phyloP scores from a whole-genome alignment of 1,140 invertebrate genomes.

The Brachionus rubens region DNA sequence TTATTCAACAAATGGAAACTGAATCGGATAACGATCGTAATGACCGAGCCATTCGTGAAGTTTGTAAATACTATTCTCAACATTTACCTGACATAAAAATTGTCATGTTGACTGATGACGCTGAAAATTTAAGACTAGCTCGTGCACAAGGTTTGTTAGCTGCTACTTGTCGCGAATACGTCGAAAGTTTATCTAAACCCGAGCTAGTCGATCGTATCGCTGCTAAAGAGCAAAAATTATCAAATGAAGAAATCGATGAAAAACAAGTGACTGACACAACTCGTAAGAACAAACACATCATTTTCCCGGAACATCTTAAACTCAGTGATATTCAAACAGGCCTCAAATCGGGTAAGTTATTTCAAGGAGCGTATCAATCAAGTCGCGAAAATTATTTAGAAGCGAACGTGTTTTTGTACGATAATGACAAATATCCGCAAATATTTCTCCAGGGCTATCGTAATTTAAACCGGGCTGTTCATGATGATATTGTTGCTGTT shows the following conservation, averaged over 20 bases:
- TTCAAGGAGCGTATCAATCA: conserved; percentile 72
- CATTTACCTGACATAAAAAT: conserved; percentile 57
- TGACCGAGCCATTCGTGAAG: conserved; percentile 79
- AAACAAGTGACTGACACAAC: conserved; percentile 36
- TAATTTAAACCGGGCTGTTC: conserved; percentile 86
- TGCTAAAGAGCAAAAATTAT: conserved; percentile 36
- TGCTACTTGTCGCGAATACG: conserved; percentile 65
- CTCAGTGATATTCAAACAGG: conserved; percentile 72
- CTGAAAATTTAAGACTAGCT: neutral
- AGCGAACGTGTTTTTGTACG: conserved; percentile 76
- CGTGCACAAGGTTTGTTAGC: conserved; percentile 1
- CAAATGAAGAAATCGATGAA: conserved; percentile 62
- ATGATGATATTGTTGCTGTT: conserved; percentile 89
- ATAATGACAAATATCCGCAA: conserved; percentile 50
- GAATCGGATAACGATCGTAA: conserved; percentile 86
- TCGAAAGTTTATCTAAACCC: conserved; percentile 67
- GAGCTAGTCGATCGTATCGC: conserved; percentile 75
- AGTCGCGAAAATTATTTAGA: conserved; percentile 86
- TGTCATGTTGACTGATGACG: conserved; percentile 17
- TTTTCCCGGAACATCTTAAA: conserved; percentile 74
- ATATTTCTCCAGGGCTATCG: conserved; percentile 74
- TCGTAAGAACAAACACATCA: conserved; percentile 25
- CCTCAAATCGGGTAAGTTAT: conserved; percentile 72
- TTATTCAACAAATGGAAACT: conserved; percentile 65
- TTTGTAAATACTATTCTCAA: conserved; percentile 75